Base-by-base conservation (phyloP, 2,113 vertebrate genomes). In the Eublepharis macularius region DNA sequence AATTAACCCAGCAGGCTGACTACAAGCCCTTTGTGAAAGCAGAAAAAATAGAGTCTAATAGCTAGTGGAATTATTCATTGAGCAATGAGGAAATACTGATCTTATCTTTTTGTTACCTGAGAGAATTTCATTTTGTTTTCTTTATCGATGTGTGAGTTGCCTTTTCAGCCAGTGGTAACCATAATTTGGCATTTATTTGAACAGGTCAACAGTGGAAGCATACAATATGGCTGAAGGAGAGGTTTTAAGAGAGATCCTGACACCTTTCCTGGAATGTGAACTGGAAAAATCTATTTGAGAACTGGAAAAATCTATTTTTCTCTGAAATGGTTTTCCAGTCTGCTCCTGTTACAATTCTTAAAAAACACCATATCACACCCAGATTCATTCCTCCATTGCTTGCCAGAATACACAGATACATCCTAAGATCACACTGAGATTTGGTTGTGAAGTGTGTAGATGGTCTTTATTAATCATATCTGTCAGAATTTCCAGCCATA, bases 21-120 rank as follows among this genome's bases (percentile, higher is more conserved):
- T 86, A 63, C 54, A 73, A 69, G 68, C 73, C 63, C 54, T 80
- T 80, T 85, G 43, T 63, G 77, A 73, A 86, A 74, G n/a, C 60
- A 63, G 14, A 43, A 57, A 60, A 32, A 43, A 43, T 74, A 63
- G 54, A 79, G n/a, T 47, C 34, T 47, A 17, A 17, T 49, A 80
- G 39, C 39, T 24, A 45, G 81, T 74, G 54, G 54, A 80, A 86
- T 63, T 80, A 36, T 86, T 63, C 54, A 74, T 47, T 73, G 21
- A 80, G 24, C 77, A 86, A 21, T 39, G 41, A 47, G 24, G 14
- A 86, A 80, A 73, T 49, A 32, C 43, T 65, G 69, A 80, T 73
- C 51, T 32, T 72, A 73, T 47, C 41, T 83, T 76, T 24, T 68
- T 76, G 43, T 19, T 39, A 66, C 43, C n/a, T 49, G 19, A n/a